These are phyloP conservation scores for Xestia sexstrigata DNA, from an alignment of 2,888 invertebrate genomes.

Conservation along the genomic window DNA sequence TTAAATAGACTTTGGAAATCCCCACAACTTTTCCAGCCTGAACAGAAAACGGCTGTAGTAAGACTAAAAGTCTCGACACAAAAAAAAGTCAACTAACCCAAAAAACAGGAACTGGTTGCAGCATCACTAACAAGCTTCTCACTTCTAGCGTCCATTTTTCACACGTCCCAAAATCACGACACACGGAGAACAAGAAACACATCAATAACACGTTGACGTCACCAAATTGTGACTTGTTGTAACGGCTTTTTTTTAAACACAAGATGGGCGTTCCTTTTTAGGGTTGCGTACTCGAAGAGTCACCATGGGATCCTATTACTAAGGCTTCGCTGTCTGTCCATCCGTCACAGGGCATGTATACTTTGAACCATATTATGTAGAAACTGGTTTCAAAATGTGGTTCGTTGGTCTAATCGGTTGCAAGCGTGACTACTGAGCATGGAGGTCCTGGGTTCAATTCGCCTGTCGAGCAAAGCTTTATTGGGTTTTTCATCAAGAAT, in stretches of 20 bases:
- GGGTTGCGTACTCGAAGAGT: not conserved
- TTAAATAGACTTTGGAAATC: no score
- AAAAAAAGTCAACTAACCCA: slow-evolving; percentile 4
- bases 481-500: not conserved
- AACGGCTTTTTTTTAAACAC: slow-evolving; percentile 64
- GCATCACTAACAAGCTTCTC: slow-evolving; percentile 41
- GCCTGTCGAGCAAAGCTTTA: not conserved
- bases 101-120: slow-evolving; percentile 26
- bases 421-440: not conserved
- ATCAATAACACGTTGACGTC: slow-evolving; percentile 58
- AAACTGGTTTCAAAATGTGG: not conserved
- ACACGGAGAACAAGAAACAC: slow-evolving; percentile 55
- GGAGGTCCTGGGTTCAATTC: not conserved
- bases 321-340: not conserved
- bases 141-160: slow-evolving; percentile 38
- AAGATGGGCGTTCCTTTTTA: slow-evolving; percentile 53
- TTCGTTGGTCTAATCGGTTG: not conserved
- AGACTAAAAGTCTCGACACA: not conserved
- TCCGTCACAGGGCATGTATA: not conserved
- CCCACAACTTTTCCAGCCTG: not conserved
- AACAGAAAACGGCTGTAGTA: not conserved
- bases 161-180: slow-evolving; percentile 48
- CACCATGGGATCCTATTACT: not conserved
- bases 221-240: slow-evolving; percentile 62
- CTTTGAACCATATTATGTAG: not conserved